Conservation (phyloP, 2,797 vertebrate genomes). For the Premnoplex brunnescens region DNA sequence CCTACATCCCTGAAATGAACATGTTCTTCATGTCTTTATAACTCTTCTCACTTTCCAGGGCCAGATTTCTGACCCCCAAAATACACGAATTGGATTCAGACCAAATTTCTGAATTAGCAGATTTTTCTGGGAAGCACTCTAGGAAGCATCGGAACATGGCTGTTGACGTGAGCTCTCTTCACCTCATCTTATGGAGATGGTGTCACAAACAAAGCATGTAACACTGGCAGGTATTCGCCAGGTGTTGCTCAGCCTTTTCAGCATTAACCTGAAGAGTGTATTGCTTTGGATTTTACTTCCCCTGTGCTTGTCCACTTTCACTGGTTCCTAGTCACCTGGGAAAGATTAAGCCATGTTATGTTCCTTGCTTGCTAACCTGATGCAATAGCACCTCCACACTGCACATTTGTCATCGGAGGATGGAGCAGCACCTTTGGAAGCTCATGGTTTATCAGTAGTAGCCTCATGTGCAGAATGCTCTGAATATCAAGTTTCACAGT, state of each 20-base stretch:
- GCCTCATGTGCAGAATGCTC: not conserved
- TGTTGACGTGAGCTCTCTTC: not conserved
- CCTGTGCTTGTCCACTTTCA: not conserved
- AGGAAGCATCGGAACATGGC: not conserved
- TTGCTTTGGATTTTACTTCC: not conserved
- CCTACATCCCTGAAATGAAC: not conserved
- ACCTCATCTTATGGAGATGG: no score
- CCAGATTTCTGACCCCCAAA: not conserved
- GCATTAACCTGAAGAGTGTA: not conserved
- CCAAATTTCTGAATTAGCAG: not conserved
- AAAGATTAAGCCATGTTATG: not conserved
- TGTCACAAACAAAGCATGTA: rapidly evolving
- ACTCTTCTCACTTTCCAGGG: not conserved
- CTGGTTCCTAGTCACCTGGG: not conserved
- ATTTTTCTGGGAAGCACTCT: not conserved
- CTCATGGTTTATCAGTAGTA: not conserved
- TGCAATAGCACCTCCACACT: not conserved
- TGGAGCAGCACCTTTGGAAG: not conserved
- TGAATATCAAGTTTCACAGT: not conserved
- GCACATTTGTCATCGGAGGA: not conserved
- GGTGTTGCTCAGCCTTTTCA: not conserved
- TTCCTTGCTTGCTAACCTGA: not conserved
- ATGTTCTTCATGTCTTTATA: not conserved
- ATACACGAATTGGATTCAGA: not conserved
- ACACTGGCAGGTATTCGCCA: not conserved